Conservation (phyloP, 1,140 invertebrate genomes). For the Aphelinus atriplicis region DNA sequence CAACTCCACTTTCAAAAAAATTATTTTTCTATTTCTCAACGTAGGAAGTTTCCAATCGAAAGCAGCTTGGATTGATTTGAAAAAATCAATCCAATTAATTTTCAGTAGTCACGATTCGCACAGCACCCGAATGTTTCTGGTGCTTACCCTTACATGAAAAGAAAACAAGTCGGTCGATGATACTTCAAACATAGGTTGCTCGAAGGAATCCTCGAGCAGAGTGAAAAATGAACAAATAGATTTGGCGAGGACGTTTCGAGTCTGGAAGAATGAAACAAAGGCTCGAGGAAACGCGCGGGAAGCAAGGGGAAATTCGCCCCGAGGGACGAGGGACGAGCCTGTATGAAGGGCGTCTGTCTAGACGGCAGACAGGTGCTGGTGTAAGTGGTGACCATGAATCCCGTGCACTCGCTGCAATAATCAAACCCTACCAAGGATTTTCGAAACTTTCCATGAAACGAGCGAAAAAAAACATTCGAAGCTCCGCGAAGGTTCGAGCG, state of each 20-base stretch:
- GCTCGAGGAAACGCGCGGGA: conserved; percentile 43
- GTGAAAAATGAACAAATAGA: conserved; percentile 5
- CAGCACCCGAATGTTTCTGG: no score
- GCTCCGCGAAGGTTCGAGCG: neutral
- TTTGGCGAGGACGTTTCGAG: neutral
- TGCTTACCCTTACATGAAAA: no score
- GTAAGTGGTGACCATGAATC: conserved; percentile 47
- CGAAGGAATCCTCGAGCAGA: neutral
- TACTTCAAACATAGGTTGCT: no score
- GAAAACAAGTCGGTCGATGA: no score
- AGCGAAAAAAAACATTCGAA: neutral
- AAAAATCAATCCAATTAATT: no score
- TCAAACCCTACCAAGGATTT: neutral
- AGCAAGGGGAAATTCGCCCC: conserved; percentile 16
- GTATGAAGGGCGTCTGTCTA: conserved; percentile 51
- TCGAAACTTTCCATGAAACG: no score
- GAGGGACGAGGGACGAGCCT: neutral
- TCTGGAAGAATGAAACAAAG: conserved; percentile 24
- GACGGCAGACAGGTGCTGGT: conserved; percentile 43
- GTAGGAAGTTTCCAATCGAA: no score
- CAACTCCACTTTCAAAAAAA: no score
- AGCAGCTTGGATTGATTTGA: no score
- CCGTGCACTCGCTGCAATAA: neutral
- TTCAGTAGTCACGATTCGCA: no score
- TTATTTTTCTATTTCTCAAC: no score